Conservation (phyloP, 2,888 invertebrate species). For the Eueremaeus valkanovi region DNA sequence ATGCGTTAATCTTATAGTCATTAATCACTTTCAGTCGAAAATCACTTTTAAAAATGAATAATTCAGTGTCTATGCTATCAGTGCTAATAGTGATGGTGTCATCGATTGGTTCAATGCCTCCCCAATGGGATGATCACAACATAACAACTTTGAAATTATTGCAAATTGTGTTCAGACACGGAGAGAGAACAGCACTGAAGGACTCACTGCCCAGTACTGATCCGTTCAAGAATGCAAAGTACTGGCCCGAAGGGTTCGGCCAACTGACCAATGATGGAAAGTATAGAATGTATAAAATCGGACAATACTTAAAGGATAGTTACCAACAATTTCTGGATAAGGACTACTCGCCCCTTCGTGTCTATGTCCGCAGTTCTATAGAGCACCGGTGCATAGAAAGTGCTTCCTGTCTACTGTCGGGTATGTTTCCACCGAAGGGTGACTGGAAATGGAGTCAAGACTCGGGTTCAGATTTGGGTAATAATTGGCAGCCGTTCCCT, state of each 20-base stretch:
- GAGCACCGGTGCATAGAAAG: constrained; percentile 39
- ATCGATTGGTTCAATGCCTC: too few species aligned
- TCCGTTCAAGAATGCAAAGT: constrained; percentile 25
- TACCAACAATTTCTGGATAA: constrained; percentile 29
- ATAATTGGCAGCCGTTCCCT: constrained; percentile 39
- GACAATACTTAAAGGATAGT: constrained; percentile 21
- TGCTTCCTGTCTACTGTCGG: constrained; percentile 6
- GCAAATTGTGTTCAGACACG: constrained; percentile 39
- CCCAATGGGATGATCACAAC: constrained; percentile 20
- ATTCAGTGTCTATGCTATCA: too few species aligned
- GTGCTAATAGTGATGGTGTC: too few species aligned
- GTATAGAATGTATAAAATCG: constrained; percentile 37
- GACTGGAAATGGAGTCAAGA: constrained; percentile 22
- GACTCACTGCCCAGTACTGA: constrained; percentile 26
- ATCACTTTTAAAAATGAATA: too few species aligned
- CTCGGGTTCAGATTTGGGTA: not conserved
- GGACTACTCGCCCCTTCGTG: constrained; percentile 25
- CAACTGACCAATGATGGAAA: constrained; percentile 36
- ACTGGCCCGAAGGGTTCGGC: constrained; percentile 38
- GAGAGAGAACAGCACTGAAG: constrained; percentile 36
- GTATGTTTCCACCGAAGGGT: constrained; percentile 22
- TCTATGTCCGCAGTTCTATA: constrained; percentile 28
- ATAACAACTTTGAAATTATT: constrained; percentile 32
- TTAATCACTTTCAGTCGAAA: too few species aligned
- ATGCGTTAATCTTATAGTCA: too few species aligned